Evolutionary conservation across 2,113 vertebrate species (phyloP), one percentile per base, ranked within the genome.

Genomic region (Phaetusa simplex): DNA sequence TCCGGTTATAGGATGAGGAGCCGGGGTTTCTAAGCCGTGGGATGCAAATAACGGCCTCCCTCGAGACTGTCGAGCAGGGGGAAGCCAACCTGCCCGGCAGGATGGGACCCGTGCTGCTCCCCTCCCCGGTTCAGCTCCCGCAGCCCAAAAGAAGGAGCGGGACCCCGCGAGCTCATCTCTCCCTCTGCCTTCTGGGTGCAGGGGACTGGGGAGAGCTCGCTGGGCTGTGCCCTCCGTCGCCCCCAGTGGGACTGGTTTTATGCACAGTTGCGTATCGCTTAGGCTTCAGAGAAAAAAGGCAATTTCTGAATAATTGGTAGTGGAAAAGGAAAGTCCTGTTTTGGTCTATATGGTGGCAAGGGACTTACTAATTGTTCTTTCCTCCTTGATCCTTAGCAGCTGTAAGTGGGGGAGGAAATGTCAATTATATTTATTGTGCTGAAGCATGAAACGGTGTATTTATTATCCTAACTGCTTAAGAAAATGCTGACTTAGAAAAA

Each of bases 1-100:
- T 97, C 93, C 87, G 96, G 91, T 95, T 93, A 55, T 96, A 90
- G 91, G 87, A 93, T 66, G 43, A 55, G 82, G 50, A 93, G 38
- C 67, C 91, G 93, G 79, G 50, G 59, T 85, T 91, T 86, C 71
- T 82, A 81, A 90, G 87, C 71, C 15, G 12, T 90, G 87, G 45
- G 78, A 80, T 73, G 53, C 91, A 94, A 95, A 88, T 93, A 90
- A 93, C 96, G 47, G 30, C 29, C 12, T 67, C 74, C 19, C 84
- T 38, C 0, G 47, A 78, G 90, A 71, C 32, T 22, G 36, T 34
- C 0, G 26, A 91, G 58, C 58, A 80, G 62, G 5, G 16, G 85
- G 82, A 89, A 96, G 76, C 72, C 89, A 79, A 71, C 45, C 69
- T 92, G 40, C 91, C 38, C 0, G 4, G 36, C 64, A 83, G 67